Conservation (phyloP, 2,797 vertebrate genomes). For the Eremophila alpestris region DNA sequence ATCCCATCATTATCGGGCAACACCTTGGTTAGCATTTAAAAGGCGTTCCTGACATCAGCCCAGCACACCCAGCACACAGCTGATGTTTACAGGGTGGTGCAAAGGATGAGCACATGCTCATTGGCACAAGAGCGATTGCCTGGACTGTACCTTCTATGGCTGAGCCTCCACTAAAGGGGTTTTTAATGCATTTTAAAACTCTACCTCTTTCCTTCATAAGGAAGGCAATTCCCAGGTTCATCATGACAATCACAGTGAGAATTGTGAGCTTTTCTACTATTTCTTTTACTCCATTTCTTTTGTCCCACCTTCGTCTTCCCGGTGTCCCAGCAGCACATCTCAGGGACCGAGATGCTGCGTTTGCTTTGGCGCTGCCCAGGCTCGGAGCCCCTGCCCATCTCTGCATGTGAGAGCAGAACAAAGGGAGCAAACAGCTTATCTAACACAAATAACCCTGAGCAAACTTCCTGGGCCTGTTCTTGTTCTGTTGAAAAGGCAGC, state of each 20-base stretch:
- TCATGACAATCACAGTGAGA: not conserved
- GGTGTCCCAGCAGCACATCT: not conserved
- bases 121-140: not conserved
- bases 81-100: not conserved
- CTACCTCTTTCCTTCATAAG: not conserved
- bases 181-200: not conserved
- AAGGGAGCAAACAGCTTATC: conserved; percentile 52
- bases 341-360: not conserved
- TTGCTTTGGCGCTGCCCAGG: not conserved
- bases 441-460: conserved; percentile 47
- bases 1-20: not conserved
- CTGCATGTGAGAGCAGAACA: not conserved
- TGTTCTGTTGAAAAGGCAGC: not conserved
- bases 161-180: not conserved
- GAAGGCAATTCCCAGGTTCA: not conserved
- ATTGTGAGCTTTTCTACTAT: not conserved
- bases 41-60: not conserved
- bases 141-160: fast-evolving
- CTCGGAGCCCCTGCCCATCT: not conserved
- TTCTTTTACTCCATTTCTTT: not conserved
- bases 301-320: not conserved
- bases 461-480: conserved; percentile 56
- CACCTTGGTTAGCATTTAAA: not conserved
- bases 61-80: not conserved
- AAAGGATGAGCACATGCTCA: not conserved